Percentiles rank a stretch among this genome's conserved stretches.
phyloP scores from a whole-genome alignment of 53 echinoderm and acorn worm genomes.

The Pentamera pediparva region DNA sequence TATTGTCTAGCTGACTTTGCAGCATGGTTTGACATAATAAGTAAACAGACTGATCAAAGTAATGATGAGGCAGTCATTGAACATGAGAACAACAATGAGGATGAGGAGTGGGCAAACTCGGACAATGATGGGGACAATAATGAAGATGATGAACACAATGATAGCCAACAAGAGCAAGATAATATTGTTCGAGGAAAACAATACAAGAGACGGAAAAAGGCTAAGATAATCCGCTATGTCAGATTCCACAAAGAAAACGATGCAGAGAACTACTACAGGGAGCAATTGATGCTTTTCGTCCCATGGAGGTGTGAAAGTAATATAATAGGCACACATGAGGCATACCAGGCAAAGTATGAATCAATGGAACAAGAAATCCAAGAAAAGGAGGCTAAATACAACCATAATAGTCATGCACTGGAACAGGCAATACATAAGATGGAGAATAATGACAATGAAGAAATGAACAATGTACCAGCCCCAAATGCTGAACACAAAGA shows the following conservation, averaged over 20 bases:
- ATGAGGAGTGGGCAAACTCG: background rate
- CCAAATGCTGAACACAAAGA: slow-evolving; percentile 21
- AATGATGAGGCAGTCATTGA: too few relatives aligned
- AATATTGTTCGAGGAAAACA: too few relatives aligned
- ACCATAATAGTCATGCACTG: background rate
- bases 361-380: background rate
- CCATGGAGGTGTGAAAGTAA: slow-evolving; percentile 27
- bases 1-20: slow-evolving; percentile 50
- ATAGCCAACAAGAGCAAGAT: too few relatives aligned
- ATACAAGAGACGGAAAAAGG: too few relatives aligned
- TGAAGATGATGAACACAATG: background rate
- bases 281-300: slow-evolving; percentile 44
- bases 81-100: too few relatives aligned
- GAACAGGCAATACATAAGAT: background rate
- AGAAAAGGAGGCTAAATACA: background rate
- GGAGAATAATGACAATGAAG: background rate
- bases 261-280: slow-evolving; percentile 57
- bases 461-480: background rate
- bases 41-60: background rate
- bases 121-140: background rate
- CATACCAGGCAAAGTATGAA: background rate
- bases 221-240: slow-evolving; percentile 52
- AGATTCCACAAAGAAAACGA: slow-evolving; percentile 45
- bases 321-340: background rate
- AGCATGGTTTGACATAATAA: slow-evolving; percentile 37